Percentiles rank a stretch among this genome's conserved stretches.
phyloP scores from a whole-genome alignment of 2,888 invertebrate species.

The Neoaliturus tenellus region DNA sequence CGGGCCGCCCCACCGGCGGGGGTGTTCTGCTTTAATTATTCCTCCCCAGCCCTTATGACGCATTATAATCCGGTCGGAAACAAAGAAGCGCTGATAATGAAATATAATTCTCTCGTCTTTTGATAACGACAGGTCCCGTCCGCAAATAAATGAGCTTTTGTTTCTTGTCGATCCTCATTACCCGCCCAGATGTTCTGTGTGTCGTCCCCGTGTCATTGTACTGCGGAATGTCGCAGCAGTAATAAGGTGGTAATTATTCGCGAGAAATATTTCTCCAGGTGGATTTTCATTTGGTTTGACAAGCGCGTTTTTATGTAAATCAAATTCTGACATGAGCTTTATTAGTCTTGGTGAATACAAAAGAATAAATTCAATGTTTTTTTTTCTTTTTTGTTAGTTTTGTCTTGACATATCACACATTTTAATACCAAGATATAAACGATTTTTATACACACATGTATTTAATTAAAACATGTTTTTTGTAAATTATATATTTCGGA shows the following conservation, averaged over 20 bases:
- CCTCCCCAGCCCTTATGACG: conserved; percentile 28
- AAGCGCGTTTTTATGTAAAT: neutral
- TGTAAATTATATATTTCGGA: no score
- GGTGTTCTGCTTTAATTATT: conserved; percentile 35
- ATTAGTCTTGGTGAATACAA: neutral
- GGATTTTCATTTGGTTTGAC: neutral
- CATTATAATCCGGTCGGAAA: conserved; percentile 12
- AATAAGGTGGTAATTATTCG: conserved; percentile 16
- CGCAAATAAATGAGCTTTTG: neutral
- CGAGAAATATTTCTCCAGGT: neutral
- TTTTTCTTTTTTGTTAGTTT: no score
- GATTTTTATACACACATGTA: no score
- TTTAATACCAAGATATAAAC: no score
- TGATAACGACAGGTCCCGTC: conserved; percentile 29
- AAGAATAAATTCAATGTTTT: no score
- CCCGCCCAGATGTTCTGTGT: no score
- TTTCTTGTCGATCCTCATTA: conserved; percentile 23
- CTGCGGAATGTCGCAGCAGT: neutral
- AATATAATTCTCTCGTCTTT: conserved; percentile 39
- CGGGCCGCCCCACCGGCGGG: neutral
- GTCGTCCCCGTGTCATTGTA: neutral
- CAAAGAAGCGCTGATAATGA: conserved; percentile 43
- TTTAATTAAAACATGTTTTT: no score
- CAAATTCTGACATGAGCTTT: neutral
- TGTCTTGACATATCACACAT: no score